Base-by-base conservation (phyloP, 1,140 invertebrate species). In the Pseudobourletiella spinata region DNA sequence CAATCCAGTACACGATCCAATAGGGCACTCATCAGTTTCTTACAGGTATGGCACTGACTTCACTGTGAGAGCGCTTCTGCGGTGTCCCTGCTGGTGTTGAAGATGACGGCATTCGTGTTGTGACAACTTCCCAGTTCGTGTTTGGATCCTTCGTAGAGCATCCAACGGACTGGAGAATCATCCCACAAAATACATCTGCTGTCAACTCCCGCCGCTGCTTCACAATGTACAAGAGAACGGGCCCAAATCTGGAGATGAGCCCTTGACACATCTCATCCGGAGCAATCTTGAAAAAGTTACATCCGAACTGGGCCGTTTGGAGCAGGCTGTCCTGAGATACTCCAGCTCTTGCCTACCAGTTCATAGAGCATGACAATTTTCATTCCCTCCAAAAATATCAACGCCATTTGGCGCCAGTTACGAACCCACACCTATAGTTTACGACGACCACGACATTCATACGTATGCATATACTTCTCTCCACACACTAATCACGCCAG, bases 131-230 rank as follows among this genome's bases (percentile, higher is more conserved):
- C 50, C 63, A 64, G 20, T 54, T 25, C 32, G 52, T 35, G 11
- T 57, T 26, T 3, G 59, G 51, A 54, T 61, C 59, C 24, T 50
- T 61, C 24, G 59, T 55, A 11, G n/a, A 26, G 39, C 59, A 61
- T 29, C 59, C 59, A 61, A 48, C 59, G 24, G 61, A 59, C 46
- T 69, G 67, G 15, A 69, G 57, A 4, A 58, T 57, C n/a, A 69
- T 66, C n/a, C 64, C 67, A 46, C 67, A 69, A 61, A 69, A 69
- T 15, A 48, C 52, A 8, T 64, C 61, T 15, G 64, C 61, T n/a
- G 64, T 61, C 25, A 69, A 46, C 0, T 44, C 22, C 1, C 50
- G 28, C 35, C 48, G 52, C n/a, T 64, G 20, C 30, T 61, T 63
- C 0, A 57, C 55, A 35, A 68, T 65, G 25, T 57, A 70, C 20